These are phyloP conservation scores for Neoarius graeffei DNA, from an alignment of 2,113 vertebrate species.

Conservation along the genomic window DNA sequence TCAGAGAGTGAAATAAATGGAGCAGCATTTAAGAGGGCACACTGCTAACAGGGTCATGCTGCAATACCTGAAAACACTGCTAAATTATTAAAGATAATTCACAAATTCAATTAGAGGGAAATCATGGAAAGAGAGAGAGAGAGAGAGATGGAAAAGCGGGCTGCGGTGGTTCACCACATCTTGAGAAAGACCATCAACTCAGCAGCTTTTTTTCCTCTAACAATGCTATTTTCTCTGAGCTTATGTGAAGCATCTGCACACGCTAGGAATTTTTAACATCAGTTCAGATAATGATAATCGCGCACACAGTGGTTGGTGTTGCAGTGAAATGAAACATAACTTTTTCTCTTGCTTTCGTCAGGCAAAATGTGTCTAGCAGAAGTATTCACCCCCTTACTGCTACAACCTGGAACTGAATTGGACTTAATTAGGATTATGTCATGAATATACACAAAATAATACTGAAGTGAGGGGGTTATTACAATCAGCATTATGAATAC, in stretches of 20 bases:
- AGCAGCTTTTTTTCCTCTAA: constrained; percentile 21
- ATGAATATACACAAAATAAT: not conserved
- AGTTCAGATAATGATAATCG: not conserved
- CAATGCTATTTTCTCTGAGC: not conserved
- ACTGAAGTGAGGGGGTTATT: not conserved
- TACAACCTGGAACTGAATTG: not conserved
- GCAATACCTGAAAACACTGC: constrained; percentile 52
- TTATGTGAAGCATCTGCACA: not conserved
- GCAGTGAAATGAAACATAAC: not conserved
- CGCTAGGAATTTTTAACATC: not conserved
- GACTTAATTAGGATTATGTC: not conserved
- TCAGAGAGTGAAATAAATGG: constrained; percentile 53
- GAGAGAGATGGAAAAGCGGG: not conserved
- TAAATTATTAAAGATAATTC: constrained; percentile 68
- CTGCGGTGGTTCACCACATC: constrained; percentile 2
- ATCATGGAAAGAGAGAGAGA: not conserved
- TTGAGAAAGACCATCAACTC: constrained; percentile 22
- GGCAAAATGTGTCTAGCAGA: not conserved
- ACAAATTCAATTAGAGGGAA: constrained; percentile 48
- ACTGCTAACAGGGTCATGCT: constrained; percentile 50
- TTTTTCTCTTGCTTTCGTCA: not conserved
- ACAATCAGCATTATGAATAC: not conserved
- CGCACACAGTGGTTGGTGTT: not conserved
- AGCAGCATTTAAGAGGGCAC: constrained; percentile 55
- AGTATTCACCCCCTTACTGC: not conserved